Evolutionary conservation across 2,113 vertebrate genomes (phyloP), one percentile per base, ranked within the genome.

Genomic region (Suricata suricatta): DNA sequence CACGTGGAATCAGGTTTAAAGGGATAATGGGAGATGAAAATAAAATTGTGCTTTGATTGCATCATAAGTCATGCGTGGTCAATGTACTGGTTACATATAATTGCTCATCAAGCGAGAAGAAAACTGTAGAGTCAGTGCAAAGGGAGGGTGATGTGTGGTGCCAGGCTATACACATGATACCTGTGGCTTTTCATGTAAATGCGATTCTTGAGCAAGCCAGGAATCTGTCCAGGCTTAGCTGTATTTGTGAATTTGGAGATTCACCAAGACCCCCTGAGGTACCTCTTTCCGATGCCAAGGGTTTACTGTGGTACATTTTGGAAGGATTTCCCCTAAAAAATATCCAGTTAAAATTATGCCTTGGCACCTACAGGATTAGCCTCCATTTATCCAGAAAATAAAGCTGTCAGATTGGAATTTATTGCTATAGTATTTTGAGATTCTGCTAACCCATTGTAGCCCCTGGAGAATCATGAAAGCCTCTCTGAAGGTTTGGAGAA

Each of bases 341-440:
- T 31, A 87, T 44, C 90, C 84, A 93, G 54, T 93, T 97, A 98
- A 97, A 97, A 96, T 93, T 76, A 82, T 91, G 76, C 76, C 72
- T 97, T 96, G 96, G 93, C 92, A 98, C 86, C 96, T 98, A 41
- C 74, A 91, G 87, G 82, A 97, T 97, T 96, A 97, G 93, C 77
- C 92, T 97, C 93, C 95, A 86, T 97, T 97, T 98, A 94, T 95
- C 79, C 89, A 93, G 92, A 97, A 97, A 97, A 95, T 92, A 90
- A 95, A 97, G 89, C 88, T 63, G 66, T 79, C 81, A 97, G 68
- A 7, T 66, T 94, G 88, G 96, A 97, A 96, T 95, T 96, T 85
- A 86, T 72, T 63, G 25, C 85, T 64, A 7, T 5, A 66, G 91
- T 82, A 82, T 91, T 95, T 69, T 93, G 95, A 96, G 72, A 86